A percentile compares a stretch with the other conserved stretches of the same genome.
Conservation (phyloP, 1,140 invertebrate genomes). For the Tetraneura akinire region DNA sequence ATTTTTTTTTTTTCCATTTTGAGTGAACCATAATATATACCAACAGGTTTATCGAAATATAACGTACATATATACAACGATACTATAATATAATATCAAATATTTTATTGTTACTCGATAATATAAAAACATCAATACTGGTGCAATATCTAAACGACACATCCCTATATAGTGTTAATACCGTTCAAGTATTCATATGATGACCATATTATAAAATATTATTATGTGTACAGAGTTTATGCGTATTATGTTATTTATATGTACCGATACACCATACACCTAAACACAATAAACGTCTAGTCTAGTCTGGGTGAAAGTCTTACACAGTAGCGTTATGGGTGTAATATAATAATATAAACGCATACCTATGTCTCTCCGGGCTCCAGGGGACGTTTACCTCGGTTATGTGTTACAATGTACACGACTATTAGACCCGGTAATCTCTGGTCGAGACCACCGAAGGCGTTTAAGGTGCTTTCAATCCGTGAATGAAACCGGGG, state of each 20-base stretch:
- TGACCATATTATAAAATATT: too few species aligned
- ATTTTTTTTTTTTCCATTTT: background rate
- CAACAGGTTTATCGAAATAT: background rate
- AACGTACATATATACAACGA: background rate
- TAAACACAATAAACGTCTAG: background rate
- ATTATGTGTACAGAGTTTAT: background rate
- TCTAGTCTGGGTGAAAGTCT: conserved; percentile 22
- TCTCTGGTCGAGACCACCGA: conserved; percentile 28
- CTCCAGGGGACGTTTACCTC: background rate
- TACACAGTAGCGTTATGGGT: conserved; percentile 15
- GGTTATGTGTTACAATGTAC: conserved; percentile 6
- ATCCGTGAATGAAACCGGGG: conserved; percentile 37
- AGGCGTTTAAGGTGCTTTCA: background rate
- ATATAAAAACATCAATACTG: background rate
- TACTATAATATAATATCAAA: too few species aligned
- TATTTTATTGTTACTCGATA: background rate
- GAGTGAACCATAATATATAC: background rate
- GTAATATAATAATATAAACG: conserved; percentile 8
- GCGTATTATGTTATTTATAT: background rate
- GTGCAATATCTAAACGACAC: background rate
- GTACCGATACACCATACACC: background rate
- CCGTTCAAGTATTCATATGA: too few species aligned
- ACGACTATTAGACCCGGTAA: background rate
- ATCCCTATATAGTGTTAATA: background rate
- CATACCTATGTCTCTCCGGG: background rate